Evolutionary conservation across 2,888 invertebrate species (phyloP), one percentile per base, ranked within the genome.

Genomic region (Thecophora atra): DNA sequence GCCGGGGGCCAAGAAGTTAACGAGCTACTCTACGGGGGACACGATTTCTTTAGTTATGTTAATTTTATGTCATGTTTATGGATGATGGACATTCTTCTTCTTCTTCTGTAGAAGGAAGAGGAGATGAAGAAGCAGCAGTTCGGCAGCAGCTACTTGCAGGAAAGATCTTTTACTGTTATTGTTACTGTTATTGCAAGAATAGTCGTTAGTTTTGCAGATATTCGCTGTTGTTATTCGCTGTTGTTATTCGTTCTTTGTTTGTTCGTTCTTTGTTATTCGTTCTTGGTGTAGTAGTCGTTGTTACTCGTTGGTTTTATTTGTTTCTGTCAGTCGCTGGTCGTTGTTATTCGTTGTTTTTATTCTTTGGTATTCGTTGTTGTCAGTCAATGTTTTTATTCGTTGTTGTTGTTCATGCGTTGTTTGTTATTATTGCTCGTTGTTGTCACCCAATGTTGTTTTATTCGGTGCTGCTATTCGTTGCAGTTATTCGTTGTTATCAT

Each of bases 191-290:
- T 58, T 58, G 26, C 21, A 37, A n/a, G n/a, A n/a, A n/a, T n/a
- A n/a, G n/a, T n/a, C n/a, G n/a, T n/a, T n/a, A n/a, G n/a, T n/a
- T n/a, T 19, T 15, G 60, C 37, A n/a, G 63, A 19, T 30, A 11
- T 37, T 81, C 80, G 79, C 80, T 74, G 73, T 54, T 62, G 73
- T 71, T 58, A 69, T 70, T 70, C n/a, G 75, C 63, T 63, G 52
- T 64, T 70, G 73, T 70, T 66, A 54, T 68, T 47, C 64, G 63
- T n/a, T n/a, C n/a, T n/a, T 58, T 54, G 47, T 47, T 58, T 28
- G 21, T 19, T 63, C 58, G 63, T 71, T 62, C 65, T 54, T n/a
- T n/a, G n/a, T n/a, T n/a, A n/a, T n/a, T n/a, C n/a, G 37, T 37
- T 6, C 5, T 30, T 30, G 30, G 8, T 30, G 30, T 30, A 30